Conservation (phyloP, 2,888 invertebrate genomes). For the Xylota sylvarum region DNA sequence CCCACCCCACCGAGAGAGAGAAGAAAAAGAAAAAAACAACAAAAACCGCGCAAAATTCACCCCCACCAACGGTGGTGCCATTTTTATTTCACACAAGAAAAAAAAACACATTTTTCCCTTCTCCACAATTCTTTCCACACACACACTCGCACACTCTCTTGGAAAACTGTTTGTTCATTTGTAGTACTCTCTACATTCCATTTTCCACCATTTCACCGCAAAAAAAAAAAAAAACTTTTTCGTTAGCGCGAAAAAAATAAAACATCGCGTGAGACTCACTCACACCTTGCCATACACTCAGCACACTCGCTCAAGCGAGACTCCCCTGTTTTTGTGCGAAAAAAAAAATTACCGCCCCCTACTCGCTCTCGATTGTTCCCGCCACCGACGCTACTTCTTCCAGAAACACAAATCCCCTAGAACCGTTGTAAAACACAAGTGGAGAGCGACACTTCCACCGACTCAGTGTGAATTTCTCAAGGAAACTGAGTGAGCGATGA, state of each 20-base stretch:
- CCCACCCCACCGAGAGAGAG: constrained; percentile 51
- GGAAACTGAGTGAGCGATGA: constrained; percentile 68
- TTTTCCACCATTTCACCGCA: constrained; percentile 70
- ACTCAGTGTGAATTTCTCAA: constrained; percentile 61
- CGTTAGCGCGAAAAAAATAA: constrained; percentile 36
- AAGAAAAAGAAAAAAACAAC: background rate
- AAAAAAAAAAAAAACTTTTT: constrained; percentile 44
- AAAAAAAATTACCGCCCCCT: constrained; percentile 62
- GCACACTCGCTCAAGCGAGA: constrained; percentile 60
- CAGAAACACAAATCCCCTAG: constrained; percentile 30
- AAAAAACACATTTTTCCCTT: constrained; percentile 49
- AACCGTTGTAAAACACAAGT: constrained; percentile 48
- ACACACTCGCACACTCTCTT: background rate
- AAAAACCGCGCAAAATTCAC: constrained; percentile 63
- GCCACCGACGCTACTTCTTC: background rate
- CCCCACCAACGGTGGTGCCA: constrained; percentile 72
- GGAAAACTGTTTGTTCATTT: constrained; percentile 38
- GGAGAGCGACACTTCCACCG: constrained; percentile 40
- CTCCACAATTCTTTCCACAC: constrained; percentile 19
- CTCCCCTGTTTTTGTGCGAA: constrained; percentile 66
- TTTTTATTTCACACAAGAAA: constrained; percentile 70
- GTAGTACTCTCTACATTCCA: constrained; percentile 54
- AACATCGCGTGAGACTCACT: constrained; percentile 71
- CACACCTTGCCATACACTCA: constrained; percentile 63
- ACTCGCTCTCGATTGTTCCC: constrained; percentile 53